These are phyloP conservation scores for Chrysopilus asiliformis DNA, from an alignment of 2,888 invertebrate species.

Conservation along the genomic window DNA sequence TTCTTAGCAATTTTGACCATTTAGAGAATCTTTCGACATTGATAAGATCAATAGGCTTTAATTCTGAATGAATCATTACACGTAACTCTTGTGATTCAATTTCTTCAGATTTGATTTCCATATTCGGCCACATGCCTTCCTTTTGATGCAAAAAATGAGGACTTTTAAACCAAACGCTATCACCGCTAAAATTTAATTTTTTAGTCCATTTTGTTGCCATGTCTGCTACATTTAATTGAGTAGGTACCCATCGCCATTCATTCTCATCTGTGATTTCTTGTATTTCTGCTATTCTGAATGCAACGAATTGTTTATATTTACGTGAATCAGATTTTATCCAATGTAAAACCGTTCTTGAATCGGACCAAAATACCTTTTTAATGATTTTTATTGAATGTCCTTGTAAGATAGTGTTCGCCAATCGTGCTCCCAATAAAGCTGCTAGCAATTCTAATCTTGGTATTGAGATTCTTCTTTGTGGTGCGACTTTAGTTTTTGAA, in stretches of 20 bases:
- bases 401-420: slow-evolving; percentile 1
- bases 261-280: too few relatives aligned
- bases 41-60: not conserved
- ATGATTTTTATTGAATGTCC: slow-evolving; percentile 1
- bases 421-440: slow-evolving; percentile 10
- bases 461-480: slow-evolving; percentile 9
- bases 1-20: not conserved
- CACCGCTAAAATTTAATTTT: too few relatives aligned
- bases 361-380: not conserved
- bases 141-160: too few relatives aligned
- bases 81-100: too few relatives aligned
- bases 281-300: slow-evolving; percentile 2
- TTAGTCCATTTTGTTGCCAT: slow-evolving; percentile 17
- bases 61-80: not conserved
- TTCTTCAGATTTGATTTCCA: too few relatives aligned
- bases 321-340: slow-evolving; percentile 1
- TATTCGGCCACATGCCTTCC: too few relatives aligned
- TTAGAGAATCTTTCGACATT: not conserved
- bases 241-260: slow-evolving; percentile 22
- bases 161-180: not conserved
- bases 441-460: slow-evolving; percentile 11
- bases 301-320: slow-evolving; percentile 1
- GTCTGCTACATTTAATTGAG: slow-evolving; percentile 16
- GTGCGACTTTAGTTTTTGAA: slow-evolving; percentile 12
- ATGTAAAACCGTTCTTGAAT: not conserved